Conservation (phyloP, 2,113 vertebrate species). For the Nothoprocta pentlandii region DNA sequence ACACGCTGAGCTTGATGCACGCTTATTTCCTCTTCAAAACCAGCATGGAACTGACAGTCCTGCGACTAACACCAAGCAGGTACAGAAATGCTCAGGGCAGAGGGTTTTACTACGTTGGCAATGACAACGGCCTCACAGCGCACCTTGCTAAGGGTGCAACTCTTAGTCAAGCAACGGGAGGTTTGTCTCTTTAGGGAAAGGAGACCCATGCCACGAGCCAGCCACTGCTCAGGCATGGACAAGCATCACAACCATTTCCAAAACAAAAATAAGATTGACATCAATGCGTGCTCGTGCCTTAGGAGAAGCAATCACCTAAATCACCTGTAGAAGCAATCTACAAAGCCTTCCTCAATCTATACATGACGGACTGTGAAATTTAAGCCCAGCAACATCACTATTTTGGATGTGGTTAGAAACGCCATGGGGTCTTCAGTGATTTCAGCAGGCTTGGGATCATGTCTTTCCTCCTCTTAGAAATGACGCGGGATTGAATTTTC, state of each 20-base stretch:
- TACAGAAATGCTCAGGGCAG: not conserved
- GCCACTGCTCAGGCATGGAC: constrained; percentile 44
- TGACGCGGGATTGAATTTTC: not conserved
- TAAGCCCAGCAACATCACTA: not conserved
- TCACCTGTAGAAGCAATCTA: too few relatives aligned
- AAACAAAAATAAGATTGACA: constrained; percentile 43
- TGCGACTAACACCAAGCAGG: not conserved
- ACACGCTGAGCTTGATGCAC: accelerated
- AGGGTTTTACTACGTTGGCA: not conserved
- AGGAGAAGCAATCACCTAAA: constrained; percentile 18
- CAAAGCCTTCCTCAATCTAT: not conserved
- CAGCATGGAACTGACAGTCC: not conserved
- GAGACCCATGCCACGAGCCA: not conserved
- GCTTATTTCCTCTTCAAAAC: constrained; percentile 3
- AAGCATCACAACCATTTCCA: not conserved
- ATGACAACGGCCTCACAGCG: not conserved
- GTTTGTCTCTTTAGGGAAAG: constrained; percentile 16
- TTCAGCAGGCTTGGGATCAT: not conserved
- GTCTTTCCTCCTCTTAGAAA: not conserved
- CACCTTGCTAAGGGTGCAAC: not conserved
- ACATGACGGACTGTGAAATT: not conserved
- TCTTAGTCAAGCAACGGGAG: constrained; percentile 1
- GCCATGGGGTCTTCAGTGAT: not conserved
- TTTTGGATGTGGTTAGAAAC: not conserved
- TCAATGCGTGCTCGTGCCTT: not conserved